Conservation (phyloP, 2,113 vertebrate species). For the Ptyas mucosa region DNA sequence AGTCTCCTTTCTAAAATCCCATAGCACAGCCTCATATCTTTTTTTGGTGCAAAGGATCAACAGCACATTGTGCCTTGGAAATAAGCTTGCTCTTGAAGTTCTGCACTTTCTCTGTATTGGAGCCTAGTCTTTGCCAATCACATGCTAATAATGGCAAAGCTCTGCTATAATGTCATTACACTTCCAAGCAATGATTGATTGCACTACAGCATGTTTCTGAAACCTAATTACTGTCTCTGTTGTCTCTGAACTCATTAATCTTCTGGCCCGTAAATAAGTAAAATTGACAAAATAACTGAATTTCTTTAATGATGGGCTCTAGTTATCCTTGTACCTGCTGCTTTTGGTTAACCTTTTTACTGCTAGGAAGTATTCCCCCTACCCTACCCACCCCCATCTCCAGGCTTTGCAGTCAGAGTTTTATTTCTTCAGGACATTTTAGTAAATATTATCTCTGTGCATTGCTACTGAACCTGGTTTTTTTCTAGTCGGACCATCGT, state of each 20-base stretch:
- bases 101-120: constrained; percentile 63
- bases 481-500: not conserved
- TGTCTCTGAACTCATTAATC: constrained; percentile 94
- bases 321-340: constrained; percentile 90
- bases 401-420: constrained; percentile 74
- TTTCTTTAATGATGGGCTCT: constrained; percentile 93
- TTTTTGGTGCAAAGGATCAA: constrained; percentile 66
- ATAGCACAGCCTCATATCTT: not conserved
- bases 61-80: constrained; percentile 63
- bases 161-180: constrained; percentile 79
- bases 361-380: constrained; percentile 77
- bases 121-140: constrained; percentile 73
- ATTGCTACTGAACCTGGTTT: constrained; percentile 24
- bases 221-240: constrained; percentile 94
- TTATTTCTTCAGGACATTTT: constrained; percentile 70
- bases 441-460: constrained; percentile 51
- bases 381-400: constrained; percentile 7
- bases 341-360: constrained; percentile 85
- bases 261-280: constrained; percentile 92
- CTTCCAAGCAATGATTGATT: constrained; percentile 92
- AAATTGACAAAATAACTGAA: constrained; percentile 97
- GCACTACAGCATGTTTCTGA: constrained; percentile 93
- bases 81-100: constrained; percentile 68
- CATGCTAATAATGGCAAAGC: constrained; percentile 79
- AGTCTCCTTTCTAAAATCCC: constrained; percentile 60